These are phyloP conservation scores for Chrysotoxum bicinctum DNA, from an alignment of 2,888 invertebrate genomes.

Conservation along the genomic window DNA sequence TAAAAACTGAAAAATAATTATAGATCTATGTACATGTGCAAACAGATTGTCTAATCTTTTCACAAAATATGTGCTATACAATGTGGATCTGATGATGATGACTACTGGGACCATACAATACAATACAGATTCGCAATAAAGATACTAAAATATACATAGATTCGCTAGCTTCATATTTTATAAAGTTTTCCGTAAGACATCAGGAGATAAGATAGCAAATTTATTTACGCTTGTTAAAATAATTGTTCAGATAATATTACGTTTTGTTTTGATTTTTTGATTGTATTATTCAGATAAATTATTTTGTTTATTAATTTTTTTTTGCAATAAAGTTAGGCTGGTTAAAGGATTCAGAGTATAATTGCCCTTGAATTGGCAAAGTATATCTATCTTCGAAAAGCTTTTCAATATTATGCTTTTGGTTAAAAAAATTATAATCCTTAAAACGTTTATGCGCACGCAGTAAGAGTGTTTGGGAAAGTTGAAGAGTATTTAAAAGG, in stretches of 20 bases:
- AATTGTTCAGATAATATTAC: background rate
- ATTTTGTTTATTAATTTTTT: background rate
- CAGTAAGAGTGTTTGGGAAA: too few relatives aligned
- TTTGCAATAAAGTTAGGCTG: background rate
- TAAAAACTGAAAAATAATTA: too few relatives aligned
- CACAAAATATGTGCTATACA: background rate
- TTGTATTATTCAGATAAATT: background rate
- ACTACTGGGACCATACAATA: too few relatives aligned
- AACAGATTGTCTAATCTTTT: too few relatives aligned
- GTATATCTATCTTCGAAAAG: too few relatives aligned
- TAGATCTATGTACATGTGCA: too few relatives aligned
- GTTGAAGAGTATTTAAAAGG: too few relatives aligned
- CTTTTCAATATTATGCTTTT: too few relatives aligned
- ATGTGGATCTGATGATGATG: background rate
- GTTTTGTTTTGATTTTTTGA: background rate
- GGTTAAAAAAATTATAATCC: too few relatives aligned
- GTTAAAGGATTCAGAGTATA: background rate
- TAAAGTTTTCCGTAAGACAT: conserved; percentile 19
- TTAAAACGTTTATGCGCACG: too few relatives aligned
- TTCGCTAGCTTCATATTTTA: background rate
- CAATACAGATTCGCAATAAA: too few relatives aligned
- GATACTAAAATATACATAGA: background rate
- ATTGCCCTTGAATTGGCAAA: background rate
- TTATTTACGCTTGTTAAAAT: background rate
- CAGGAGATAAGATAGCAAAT: conserved; percentile 9